Evolutionary conservation across 1,140 invertebrate genomes (phyloP).

Genomic region (Papilio machaon): DNA sequence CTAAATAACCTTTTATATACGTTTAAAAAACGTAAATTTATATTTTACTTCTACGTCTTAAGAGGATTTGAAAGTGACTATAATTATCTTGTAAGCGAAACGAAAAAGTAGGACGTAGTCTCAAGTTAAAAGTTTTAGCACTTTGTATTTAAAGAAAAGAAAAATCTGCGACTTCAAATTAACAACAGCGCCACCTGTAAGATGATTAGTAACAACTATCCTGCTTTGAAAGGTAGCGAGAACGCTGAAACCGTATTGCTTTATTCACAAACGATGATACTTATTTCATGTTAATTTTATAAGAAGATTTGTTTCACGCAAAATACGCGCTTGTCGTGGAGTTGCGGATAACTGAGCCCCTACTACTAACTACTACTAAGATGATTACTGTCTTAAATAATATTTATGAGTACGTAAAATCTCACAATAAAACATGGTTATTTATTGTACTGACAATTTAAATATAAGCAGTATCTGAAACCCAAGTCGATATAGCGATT

Average conservation of each 20-base stretch:
- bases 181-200: neutral
- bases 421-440: neutral
- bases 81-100: neutral
- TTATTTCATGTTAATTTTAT: neutral
- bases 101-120: neutral
- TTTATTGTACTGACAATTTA: neutral
- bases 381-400: neutral
- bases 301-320: too few species aligned
- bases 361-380: too few species aligned
- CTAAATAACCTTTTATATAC: neutral
- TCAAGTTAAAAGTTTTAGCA: too few species aligned
- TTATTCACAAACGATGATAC: neutral
- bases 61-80: neutral
- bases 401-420: neutral
- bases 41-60: neutral
- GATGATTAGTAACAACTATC: neutral
- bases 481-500: neutral
- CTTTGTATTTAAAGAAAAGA: too few species aligned
- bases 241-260: neutral
- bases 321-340: too few species aligned
- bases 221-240: neutral
- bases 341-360: too few species aligned
- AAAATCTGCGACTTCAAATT: neutral
- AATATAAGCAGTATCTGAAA: neutral
- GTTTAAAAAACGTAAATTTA: neutral